These are phyloP conservation scores for Cinara cedri DNA, from an alignment of 2,888 invertebrate genomes.

Conservation along the genomic window DNA sequence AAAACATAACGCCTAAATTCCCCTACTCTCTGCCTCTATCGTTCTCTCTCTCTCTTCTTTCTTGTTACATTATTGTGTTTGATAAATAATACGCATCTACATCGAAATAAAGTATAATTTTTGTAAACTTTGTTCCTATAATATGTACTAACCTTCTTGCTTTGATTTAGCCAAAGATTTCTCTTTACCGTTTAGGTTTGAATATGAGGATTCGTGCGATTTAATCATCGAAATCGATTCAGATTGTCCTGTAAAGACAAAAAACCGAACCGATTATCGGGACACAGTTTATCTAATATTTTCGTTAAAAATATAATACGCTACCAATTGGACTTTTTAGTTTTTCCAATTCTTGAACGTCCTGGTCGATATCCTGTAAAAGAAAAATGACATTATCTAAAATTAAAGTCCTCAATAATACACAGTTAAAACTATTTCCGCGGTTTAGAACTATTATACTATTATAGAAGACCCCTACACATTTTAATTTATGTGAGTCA, in stretches of 20 bases:
- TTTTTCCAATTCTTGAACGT: conserved; percentile 66
- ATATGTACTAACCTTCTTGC: conserved; percentile 62
- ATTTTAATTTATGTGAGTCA: no score
- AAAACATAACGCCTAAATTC: no score
- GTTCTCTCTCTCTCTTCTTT: no score
- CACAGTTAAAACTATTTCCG: no score
- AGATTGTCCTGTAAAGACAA: conserved; percentile 55
- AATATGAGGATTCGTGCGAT: conserved; percentile 63
- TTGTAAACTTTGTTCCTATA: background rate
- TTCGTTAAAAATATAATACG: background rate
- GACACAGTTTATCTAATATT: background rate
- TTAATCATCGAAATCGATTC: conserved; percentile 61
- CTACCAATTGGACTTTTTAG: conserved; percentile 62
- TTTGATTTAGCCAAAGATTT: conserved; percentile 62
- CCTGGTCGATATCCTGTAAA: conserved; percentile 63
- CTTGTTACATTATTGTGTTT: no score
- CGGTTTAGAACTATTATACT: no score
- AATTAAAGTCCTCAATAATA: background rate
- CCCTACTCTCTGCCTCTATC: no score
- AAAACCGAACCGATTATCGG: background rate
- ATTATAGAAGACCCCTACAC: no score
- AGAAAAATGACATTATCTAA: conserved; percentile 2
- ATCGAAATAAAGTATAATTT: conserved; percentile 1
- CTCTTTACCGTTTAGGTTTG: conserved; percentile 63
- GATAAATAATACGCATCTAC: no score